Percentiles rank a stretch among this genome's conserved stretches.
Conservation (phyloP, 1,140 invertebrate genomes). For the Dreissena rostriformis region DNA sequence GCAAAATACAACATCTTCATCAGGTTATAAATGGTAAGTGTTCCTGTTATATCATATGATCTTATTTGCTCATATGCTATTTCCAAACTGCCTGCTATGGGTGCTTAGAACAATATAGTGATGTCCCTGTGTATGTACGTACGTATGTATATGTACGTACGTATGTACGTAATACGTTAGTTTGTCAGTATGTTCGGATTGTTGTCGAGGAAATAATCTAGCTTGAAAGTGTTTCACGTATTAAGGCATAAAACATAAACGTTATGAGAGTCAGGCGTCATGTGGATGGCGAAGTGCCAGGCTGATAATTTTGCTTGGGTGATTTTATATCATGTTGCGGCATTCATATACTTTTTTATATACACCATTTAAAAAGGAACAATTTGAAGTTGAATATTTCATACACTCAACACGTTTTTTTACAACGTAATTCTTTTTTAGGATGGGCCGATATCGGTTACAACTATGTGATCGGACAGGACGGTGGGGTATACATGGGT, state of each 20-base stretch:
- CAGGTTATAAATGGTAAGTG: background rate
- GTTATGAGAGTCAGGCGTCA: background rate
- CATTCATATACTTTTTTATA: background rate
- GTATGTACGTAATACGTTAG: no score
- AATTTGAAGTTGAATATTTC: background rate
- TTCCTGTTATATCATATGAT: background rate
- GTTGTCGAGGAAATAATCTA: no score
- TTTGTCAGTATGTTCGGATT: no score
- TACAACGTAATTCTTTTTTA: background rate
- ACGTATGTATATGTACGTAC: no score
- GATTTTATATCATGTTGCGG: background rate
- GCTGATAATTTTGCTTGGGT: background rate
- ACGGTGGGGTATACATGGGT: conserved; percentile 1
- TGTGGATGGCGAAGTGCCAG: background rate
- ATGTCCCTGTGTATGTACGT: no score
- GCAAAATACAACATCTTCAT: background rate
- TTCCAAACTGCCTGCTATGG: background rate
- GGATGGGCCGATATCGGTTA: conserved; percentile 22
- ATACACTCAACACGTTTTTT: background rate
- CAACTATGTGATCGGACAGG: conserved; percentile 16
- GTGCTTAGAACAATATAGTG: background rate
- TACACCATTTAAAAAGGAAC: background rate
- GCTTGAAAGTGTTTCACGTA: no score
- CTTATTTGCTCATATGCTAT: background rate
- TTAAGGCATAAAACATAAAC: background rate